Conservation (phyloP, 2,888 invertebrate genomes). For the Cheiracanthium punctorium region DNA sequence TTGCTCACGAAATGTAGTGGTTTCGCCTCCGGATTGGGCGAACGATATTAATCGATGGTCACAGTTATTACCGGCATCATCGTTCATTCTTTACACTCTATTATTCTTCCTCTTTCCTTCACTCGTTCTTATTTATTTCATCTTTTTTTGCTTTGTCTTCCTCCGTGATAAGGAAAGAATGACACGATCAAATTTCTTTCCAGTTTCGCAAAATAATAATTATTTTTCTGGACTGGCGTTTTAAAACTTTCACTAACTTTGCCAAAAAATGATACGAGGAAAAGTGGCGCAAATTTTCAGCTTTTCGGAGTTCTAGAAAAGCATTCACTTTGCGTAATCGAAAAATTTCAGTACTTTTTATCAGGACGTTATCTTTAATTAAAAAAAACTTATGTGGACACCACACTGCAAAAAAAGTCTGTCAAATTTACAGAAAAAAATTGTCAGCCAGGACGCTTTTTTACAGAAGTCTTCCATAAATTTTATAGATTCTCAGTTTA, state of each 20-base stretch:
- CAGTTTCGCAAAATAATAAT: constrained; percentile 49
- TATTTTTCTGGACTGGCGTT: constrained; percentile 26
- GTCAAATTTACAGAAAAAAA: too few species aligned
- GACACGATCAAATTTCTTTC: constrained; percentile 38
- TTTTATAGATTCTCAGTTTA: too few species aligned
- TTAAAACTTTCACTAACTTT: constrained; percentile 26
- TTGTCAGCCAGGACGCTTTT: too few species aligned
- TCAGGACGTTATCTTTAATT: too few species aligned
- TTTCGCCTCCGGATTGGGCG: constrained; percentile 38
- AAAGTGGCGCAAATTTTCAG: too few species aligned
- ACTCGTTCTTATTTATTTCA: background rate
- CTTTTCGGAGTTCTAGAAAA: too few species aligned
- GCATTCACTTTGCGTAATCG: too few species aligned
- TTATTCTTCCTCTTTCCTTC: constrained; percentile 9
- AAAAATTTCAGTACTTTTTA: too few species aligned
- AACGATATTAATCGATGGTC: constrained; percentile 43
- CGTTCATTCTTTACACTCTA: constrained; percentile 20
- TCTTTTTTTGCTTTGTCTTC: background rate
- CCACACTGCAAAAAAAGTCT: too few species aligned
- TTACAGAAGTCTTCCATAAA: too few species aligned
- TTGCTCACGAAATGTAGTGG: constrained; percentile 39
- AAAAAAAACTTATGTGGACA: too few species aligned
- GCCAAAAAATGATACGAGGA: too few species aligned
- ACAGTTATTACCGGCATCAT: constrained; percentile 5
- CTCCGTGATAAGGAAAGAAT: constrained; percentile 16